These are phyloP conservation scores for Hippoglossus hippoglossus DNA, from an alignment of 2,797 vertebrate genomes.

Conservation along the genomic window DNA sequence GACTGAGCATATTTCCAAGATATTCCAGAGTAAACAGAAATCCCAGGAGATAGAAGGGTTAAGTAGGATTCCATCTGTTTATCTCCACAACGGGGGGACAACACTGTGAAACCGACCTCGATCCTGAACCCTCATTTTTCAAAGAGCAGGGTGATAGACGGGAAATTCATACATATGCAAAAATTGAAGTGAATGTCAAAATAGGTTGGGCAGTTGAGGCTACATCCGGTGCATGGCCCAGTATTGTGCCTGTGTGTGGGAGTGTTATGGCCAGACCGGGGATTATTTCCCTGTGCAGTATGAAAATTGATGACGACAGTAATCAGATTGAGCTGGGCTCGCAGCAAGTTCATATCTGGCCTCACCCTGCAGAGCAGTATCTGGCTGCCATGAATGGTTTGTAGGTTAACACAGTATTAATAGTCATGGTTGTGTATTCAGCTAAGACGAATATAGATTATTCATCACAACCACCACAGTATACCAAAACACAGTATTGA, in stretches of 20 bases:
- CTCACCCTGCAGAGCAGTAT: conserved; percentile 20
- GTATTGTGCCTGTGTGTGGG: conserved; percentile 2
- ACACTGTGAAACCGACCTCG: neutral
- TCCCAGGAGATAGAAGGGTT: neutral
- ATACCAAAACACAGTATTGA: too few species aligned
- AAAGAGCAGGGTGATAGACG: neutral
- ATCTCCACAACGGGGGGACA: neutral
- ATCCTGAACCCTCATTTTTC: neutral
- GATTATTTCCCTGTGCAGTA: conserved; percentile 41
- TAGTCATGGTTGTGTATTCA: conserved; percentile 28
- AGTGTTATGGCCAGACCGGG: conserved; percentile 23
- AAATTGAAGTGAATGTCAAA: conserved; percentile 23
- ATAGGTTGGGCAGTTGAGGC: conserved; percentile 4
- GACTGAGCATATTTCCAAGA: neutral
- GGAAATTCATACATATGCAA: neutral
- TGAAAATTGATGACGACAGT: conserved; percentile 51
- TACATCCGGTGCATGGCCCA: conserved; percentile 4
- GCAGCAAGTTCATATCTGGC: conserved; percentile 41
- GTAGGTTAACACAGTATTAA: conserved; percentile 80
- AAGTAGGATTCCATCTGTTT: neutral
- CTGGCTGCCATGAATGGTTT: conserved; percentile 51
- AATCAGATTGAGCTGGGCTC: conserved; percentile 55
- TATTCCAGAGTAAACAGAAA: neutral
- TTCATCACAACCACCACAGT: neutral
- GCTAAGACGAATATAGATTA: conserved; percentile 11